Conservation (phyloP, 2,888 invertebrate genomes). For the Coenonympha arcania region DNA sequence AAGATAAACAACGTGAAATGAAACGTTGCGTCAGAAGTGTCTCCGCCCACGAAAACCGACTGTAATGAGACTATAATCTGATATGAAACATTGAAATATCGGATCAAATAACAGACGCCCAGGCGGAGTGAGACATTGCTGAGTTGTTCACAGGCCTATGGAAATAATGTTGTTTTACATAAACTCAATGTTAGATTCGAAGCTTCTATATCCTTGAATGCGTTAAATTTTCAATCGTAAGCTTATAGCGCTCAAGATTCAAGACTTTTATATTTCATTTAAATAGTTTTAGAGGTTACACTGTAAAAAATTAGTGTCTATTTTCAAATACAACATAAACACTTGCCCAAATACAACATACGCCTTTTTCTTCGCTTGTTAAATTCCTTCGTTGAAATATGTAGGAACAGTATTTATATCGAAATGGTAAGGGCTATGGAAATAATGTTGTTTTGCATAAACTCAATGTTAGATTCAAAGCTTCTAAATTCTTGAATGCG, state of each 20-base stretch:
- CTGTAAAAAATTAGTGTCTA: no score
- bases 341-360: no score
- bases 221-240: no score
- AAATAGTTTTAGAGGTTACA: no score
- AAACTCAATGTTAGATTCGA: constrained; percentile 7
- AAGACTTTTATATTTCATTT: no score
- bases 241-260: no score
- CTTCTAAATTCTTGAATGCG: neutral
- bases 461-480: constrained; percentile 6
- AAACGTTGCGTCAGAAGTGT: constrained; percentile 41
- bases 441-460: constrained; percentile 8
- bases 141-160: constrained; percentile 15
- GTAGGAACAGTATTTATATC: no score
- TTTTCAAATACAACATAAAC: no score
- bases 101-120: constrained; percentile 48
- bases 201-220: neutral
- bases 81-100: constrained; percentile 48
- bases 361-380: no score
- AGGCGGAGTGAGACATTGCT: constrained; percentile 39
- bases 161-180: constrained; percentile 8
- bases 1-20: constrained; percentile 35
- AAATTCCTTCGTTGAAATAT: no score
- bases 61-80: constrained; percentile 59
- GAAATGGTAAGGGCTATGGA: constrained; percentile 16
- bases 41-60: constrained; percentile 52